Evolutionary conservation across 2,113 vertebrate genomes (phyloP).

Genomic region (Labeo rohita): DNA sequence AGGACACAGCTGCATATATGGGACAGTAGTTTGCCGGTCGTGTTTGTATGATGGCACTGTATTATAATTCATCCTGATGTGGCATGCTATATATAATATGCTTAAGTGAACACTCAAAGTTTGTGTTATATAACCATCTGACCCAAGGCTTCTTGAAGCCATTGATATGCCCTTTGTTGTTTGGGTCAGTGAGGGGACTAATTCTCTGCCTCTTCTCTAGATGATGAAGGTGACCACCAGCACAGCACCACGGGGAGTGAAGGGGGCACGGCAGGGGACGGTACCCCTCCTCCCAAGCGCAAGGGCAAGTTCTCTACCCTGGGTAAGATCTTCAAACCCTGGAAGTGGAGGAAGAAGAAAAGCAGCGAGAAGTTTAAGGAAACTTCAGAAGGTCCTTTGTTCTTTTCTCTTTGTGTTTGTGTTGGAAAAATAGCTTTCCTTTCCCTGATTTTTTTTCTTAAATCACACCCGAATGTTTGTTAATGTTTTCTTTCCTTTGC

Average conservation of each 20-base stretch:
- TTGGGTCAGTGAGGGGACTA: neutral
- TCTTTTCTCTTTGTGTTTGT: slow-evolving; percentile 53
- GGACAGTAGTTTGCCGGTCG: neutral
- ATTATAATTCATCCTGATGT: neutral
- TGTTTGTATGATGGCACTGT: slow-evolving; percentile 1
- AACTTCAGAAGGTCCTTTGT: slow-evolving; percentile 91
- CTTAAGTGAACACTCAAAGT: neutral
- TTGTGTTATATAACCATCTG: neutral
- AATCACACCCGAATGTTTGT: slow-evolving; percentile 44
- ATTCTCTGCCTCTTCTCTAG: slow-evolving; percentile 53
- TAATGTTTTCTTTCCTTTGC: slow-evolving; percentile 26
- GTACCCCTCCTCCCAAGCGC: slow-evolving; percentile 89
- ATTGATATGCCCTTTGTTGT: neutral
- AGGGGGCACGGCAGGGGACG: slow-evolving; percentile 82
- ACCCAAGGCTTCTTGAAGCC: neutral
- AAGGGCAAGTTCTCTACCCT: slow-evolving; percentile 96
- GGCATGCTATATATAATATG: slow-evolving; percentile 1
- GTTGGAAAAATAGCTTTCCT: neutral
- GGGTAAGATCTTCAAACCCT: slow-evolving; percentile 98
- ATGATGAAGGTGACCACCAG: slow-evolving; percentile 86
- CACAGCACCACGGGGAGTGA: slow-evolving; percentile 81
- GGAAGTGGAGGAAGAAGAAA: slow-evolving; percentile 99
- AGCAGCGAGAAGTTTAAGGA: slow-evolving; percentile 96
- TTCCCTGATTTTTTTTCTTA: slow-evolving; percentile 5
- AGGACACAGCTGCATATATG: neutral